phyloP scores from a whole-genome alignment of 30 jellyfish, hydroid and myxozoan genomes.

The Pelagia noctiluca region DNA sequence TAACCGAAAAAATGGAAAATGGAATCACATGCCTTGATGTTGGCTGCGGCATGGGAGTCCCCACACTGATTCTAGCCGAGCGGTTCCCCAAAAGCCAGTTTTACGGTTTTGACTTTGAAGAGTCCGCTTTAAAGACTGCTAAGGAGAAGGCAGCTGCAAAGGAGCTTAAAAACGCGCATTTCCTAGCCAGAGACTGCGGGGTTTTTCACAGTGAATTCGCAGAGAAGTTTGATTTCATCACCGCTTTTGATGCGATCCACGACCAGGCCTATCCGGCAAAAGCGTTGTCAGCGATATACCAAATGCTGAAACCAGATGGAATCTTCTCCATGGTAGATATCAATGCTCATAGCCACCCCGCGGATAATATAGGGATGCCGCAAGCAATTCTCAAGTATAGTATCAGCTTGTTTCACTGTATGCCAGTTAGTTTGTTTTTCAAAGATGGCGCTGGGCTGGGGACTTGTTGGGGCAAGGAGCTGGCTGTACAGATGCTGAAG shows the following conservation, averaged over 20 bases:
- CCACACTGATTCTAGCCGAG: constrained; percentile 34
- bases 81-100: constrained; percentile 59
- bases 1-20: constrained; percentile 43
- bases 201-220: constrained; percentile 8
- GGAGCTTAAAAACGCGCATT: constrained; percentile 45
- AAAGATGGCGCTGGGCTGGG: constrained; percentile 72
- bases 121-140: constrained; percentile 34
- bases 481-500: constrained; percentile 61
- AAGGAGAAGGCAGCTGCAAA: background rate
- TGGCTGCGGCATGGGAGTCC: constrained; percentile 64
- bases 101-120: constrained; percentile 62
- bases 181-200: constrained; percentile 29
- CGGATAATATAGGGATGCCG: constrained; percentile 41
- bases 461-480: constrained; percentile 70
- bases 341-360: constrained; percentile 50
- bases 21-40: constrained; percentile 49
- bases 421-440: constrained; percentile 71
- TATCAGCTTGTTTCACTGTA: constrained; percentile 63
- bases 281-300: constrained; percentile 29
- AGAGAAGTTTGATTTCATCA: constrained; percentile 50
- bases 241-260: constrained; percentile 71
- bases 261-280: constrained; percentile 69
- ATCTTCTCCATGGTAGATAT: constrained; percentile 53
- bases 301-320: constrained; percentile 58
- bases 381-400: constrained; percentile 30